These are phyloP conservation scores for Rhyzopertha dominica DNA, from an alignment of 1,140 invertebrate species.

Conservation along the genomic window DNA sequence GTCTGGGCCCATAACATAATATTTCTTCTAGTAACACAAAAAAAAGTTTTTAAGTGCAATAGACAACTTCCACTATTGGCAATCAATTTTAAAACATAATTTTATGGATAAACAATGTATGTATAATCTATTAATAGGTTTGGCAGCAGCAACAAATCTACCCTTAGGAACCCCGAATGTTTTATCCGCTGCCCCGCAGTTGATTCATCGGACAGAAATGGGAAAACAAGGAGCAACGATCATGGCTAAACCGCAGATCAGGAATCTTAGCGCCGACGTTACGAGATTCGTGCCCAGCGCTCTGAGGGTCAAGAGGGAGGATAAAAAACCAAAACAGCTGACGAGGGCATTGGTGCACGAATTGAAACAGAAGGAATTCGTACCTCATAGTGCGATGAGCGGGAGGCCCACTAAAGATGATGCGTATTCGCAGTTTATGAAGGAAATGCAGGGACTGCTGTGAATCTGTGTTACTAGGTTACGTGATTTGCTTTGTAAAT, in stretches of 20 bases:
- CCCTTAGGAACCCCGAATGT: conserved; percentile 58
- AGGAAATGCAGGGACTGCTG: conserved; percentile 92
- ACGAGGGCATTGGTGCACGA: conserved; percentile 38
- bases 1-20: too few relatives aligned
- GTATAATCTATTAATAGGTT: too few relatives aligned
- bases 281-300: conserved; percentile 92
- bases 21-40: too few relatives aligned
- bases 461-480: too few relatives aligned
- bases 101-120: too few relatives aligned
- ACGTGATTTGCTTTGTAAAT: too few relatives aligned
- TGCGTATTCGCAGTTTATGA: conserved; percentile 97
- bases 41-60: too few relatives aligned
- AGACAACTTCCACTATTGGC: too few relatives aligned
- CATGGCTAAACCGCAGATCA: conserved; percentile 91
- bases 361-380: conserved; percentile 44
- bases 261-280: conserved; percentile 90
- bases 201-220: conserved; percentile 53
- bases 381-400: conserved; percentile 30
- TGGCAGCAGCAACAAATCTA: conserved; percentile 13
- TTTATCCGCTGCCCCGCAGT: conserved; percentile 74
- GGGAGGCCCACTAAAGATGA: conserved; percentile 84
- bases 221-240: conserved; percentile 69
- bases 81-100: too few relatives aligned
- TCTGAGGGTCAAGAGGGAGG: conserved; percentile 82
- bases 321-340: conserved; percentile 52